Evolutionary conservation across 64 coral and sea anemone genomes (phyloP).

Genomic region (Dendronephthya gigantea): DNA sequence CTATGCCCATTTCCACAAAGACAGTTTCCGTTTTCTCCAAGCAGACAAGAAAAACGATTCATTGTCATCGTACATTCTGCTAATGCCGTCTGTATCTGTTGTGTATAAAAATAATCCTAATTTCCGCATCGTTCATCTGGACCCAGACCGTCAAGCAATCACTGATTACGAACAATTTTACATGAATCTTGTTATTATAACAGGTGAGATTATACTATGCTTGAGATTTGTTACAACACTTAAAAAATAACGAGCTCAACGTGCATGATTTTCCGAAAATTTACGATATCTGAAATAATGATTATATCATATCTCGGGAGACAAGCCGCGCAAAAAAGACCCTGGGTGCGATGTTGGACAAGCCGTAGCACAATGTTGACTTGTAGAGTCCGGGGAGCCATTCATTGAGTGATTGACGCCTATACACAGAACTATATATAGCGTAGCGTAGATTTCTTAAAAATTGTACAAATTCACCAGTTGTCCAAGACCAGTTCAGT

Average conservation of each 20-base stretch:
- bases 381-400: too few relatives aligned
- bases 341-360: too few relatives aligned
- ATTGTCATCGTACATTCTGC: constrained; percentile 28
- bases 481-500: too few relatives aligned
- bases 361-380: too few relatives aligned
- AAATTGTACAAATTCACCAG: too few relatives aligned
- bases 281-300: not conserved
- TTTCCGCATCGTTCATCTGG: constrained; percentile 44
- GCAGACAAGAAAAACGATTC: not conserved
- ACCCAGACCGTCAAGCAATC: constrained; percentile 30
- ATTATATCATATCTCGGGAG: too few relatives aligned
- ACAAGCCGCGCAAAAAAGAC: too few relatives aligned
- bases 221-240: too few relatives aligned
- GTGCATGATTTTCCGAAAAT: not conserved
- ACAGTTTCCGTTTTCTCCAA: constrained; percentile 48
- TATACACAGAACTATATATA: too few relatives aligned
- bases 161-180: constrained; percentile 69
- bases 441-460: too few relatives aligned
- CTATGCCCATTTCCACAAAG: constrained; percentile 61
- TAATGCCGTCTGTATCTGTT: constrained; percentile 47
- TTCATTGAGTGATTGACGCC: too few relatives aligned
- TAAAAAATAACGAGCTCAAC: not conserved
- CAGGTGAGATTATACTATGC: constrained; percentile 43
- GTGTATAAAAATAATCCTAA: constrained; percentile 60
- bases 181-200: constrained; percentile 71